Evolutionary conservation across 1,140 invertebrate species (phyloP).

Genomic region (Akabosia matsudoensis): DNA sequence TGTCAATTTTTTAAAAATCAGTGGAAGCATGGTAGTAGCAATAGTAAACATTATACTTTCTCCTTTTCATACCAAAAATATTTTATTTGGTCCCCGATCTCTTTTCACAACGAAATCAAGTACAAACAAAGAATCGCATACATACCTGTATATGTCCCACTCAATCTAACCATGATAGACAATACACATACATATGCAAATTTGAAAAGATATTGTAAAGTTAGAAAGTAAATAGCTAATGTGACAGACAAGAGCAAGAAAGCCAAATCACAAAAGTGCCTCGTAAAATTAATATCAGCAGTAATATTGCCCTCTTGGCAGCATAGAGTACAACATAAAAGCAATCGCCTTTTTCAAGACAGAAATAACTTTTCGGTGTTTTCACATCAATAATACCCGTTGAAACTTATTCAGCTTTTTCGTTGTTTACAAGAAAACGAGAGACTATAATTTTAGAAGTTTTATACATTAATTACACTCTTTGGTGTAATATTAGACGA

Average conservation of each 20-base stretch:
- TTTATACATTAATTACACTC: too few relatives aligned
- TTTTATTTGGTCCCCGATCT: conserved; percentile 20
- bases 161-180: neutral
- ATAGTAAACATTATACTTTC: too few relatives aligned
- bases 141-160: too few relatives aligned
- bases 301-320: neutral
- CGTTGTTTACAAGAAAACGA: conserved; percentile 4
- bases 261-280: neutral
- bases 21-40: too few relatives aligned
- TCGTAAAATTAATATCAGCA: neutral
- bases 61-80: conserved; percentile 1
- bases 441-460: neutral
- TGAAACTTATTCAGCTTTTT: too few relatives aligned
- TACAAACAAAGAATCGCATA: conserved; percentile 2
- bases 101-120: conserved; percentile 6
- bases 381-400: neutral
- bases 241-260: neutral
- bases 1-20: too few relatives aligned
- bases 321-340: neutral
- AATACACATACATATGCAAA: neutral
- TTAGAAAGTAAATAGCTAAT: neutral
- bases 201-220: neutral
- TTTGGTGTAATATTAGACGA: too few relatives aligned
- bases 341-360: neutral
- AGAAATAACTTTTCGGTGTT: neutral